Conservation (phyloP, 2,888 invertebrate species). For the Agrochola lychnidis region DNA sequence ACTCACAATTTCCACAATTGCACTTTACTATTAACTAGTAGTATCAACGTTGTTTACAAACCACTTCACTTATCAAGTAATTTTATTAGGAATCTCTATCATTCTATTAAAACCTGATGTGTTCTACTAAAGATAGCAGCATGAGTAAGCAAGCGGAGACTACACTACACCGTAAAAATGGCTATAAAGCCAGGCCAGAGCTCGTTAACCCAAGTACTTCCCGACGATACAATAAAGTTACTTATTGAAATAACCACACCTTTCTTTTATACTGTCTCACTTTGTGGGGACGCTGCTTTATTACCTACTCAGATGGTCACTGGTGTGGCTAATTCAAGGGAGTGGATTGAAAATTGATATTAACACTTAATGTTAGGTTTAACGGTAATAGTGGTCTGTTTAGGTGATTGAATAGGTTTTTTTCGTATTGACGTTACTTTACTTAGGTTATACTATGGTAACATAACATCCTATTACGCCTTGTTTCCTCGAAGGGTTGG, state of each 20-base stretch:
- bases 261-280: constrained; percentile 62
- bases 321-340: constrained; percentile 26
- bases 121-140: constrained; percentile 68
- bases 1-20: not conserved
- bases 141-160: constrained; percentile 70
- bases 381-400: not conserved
- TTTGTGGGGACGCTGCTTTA: constrained; percentile 61
- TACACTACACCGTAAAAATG: constrained; percentile 77
- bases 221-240: constrained; percentile 81
- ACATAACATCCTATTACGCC: not conserved
- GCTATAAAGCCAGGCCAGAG: constrained; percentile 76
- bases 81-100: constrained; percentile 62
- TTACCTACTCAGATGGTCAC: constrained; percentile 58
- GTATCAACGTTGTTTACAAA: constrained; percentile 36
- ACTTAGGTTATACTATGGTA: not conserved
- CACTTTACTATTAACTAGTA: constrained; percentile 2
- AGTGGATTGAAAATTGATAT: constrained; percentile 62
- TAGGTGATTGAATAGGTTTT: constrained; percentile 6
- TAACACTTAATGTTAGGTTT: constrained; percentile 30
- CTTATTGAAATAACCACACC: constrained; percentile 84
- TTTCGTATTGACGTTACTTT: constrained; percentile 11
- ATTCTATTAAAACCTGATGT: constrained; percentile 65
- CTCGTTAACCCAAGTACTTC: constrained; percentile 82
- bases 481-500: not conserved
- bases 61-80: constrained; percentile 52